A percentile compares a stretch with the other conserved stretches of the same genome.
Evolutionary conservation across 2,888 invertebrate genomes (phyloP).

Genomic region (Pyrochroa serraticornis): DNA sequence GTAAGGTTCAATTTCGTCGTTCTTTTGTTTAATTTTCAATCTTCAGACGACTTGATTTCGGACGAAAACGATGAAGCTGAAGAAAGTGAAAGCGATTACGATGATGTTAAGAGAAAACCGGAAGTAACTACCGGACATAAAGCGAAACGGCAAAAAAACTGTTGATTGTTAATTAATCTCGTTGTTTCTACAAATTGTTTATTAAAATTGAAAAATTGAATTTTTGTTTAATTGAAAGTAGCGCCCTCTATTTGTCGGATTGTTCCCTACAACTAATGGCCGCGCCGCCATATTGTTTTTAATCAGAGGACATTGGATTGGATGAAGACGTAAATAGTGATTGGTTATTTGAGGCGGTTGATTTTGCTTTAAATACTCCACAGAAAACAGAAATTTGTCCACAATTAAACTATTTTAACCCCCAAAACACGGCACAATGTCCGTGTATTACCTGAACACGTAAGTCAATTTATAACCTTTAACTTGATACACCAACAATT

Average conservation of each 20-base stretch:
- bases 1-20: constrained; percentile 18
- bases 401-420: background rate
- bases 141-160: constrained; percentile 1
- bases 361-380: constrained; percentile 22
- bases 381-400: background rate
- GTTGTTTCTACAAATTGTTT: no score
- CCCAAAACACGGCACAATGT: constrained; percentile 49
- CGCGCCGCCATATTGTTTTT: constrained; percentile 21
- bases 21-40: background rate
- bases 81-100: background rate
- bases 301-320: constrained; percentile 32
- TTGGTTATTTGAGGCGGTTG: constrained; percentile 38
- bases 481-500: background rate
- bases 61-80: constrained; percentile 6
- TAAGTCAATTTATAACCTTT: constrained; percentile 60
- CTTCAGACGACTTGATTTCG: background rate
- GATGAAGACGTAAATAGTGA: constrained; percentile 33
- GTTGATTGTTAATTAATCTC: background rate
- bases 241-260: constrained; percentile 2
- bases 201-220: background rate
- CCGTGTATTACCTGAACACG: constrained; percentile 75
- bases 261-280: constrained; percentile 3
- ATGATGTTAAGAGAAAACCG: background rate
- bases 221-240: background rate
- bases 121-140: background rate